Conservation (phyloP, 2,113 vertebrate species). For the Nicator chloris region DNA sequence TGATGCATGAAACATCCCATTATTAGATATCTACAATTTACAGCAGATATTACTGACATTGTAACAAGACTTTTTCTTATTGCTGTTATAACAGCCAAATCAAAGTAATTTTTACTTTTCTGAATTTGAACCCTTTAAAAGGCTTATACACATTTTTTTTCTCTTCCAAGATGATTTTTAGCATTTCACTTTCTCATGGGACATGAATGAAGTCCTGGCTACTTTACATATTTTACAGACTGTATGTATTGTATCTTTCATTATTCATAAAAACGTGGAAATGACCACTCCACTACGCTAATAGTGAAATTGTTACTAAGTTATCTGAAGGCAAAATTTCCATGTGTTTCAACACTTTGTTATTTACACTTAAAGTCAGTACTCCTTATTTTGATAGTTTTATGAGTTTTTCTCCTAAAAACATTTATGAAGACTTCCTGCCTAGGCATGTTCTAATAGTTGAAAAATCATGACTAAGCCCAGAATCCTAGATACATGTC, state of each 20-base stretch:
- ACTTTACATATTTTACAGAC: background rate
- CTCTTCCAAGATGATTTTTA: background rate
- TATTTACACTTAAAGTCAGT: background rate
- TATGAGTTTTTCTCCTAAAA: background rate
- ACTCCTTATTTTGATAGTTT: background rate
- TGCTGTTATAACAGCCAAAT: background rate
- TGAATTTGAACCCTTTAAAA: background rate
- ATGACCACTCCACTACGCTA: background rate
- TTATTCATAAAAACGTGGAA: background rate
- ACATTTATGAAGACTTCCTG: background rate
- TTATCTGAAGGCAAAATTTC: background rate
- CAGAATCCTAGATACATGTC: background rate
- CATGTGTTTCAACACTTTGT: background rate
- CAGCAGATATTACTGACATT: background rate
- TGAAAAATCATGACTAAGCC: background rate
- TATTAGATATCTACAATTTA: background rate
- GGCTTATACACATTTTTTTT: background rate
- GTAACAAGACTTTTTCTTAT: background rate
- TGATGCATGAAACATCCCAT: background rate
- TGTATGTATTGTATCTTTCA: background rate
- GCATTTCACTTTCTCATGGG: background rate
- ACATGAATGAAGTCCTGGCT: background rate
- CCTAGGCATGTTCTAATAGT: background rate
- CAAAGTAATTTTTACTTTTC: background rate
- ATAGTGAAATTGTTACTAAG: background rate